Conservation (phyloP, 2,797 vertebrate genomes). For the Phalanger gymnotis region DNA sequence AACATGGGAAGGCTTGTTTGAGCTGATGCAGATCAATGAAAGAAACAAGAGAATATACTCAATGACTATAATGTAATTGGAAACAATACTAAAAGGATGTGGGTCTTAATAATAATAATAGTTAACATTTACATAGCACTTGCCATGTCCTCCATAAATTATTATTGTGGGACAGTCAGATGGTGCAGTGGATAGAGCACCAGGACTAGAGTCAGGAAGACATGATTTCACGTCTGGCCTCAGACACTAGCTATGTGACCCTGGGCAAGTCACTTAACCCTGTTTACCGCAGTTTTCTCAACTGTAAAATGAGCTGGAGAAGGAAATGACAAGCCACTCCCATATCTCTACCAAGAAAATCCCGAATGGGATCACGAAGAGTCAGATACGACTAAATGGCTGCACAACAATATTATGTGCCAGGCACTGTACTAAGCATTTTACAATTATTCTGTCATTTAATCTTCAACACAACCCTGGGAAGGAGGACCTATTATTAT, state of each 20-base stretch:
- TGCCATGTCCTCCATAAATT: not conserved
- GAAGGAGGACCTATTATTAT: not conserved
- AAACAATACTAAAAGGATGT: not conserved
- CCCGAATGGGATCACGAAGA: not conserved
- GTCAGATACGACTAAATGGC: not conserved
- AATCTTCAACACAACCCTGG: not conserved
- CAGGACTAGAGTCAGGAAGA: too few relatives aligned
- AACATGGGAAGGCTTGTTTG: not conserved
- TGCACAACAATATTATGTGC: not conserved
- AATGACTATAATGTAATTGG: not conserved
- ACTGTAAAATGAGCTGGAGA: not conserved
- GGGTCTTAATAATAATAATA: not conserved
- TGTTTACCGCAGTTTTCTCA: not conserved
- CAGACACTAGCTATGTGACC: too few relatives aligned
- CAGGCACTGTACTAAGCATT: not conserved
- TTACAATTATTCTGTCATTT: not conserved
- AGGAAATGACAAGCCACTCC: not conserved
- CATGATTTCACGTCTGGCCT: too few relatives aligned
- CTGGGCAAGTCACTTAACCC: too few relatives aligned
- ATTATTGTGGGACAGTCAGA: not conserved
- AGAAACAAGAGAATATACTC: not conserved
- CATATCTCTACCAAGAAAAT: not conserved
- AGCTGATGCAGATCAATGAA: not conserved
- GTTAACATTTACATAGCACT: not conserved
- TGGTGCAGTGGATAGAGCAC: not conserved